phyloP scores from a whole-genome alignment of 2,113 vertebrate genomes.

The Otocyon megalotis region DNA sequence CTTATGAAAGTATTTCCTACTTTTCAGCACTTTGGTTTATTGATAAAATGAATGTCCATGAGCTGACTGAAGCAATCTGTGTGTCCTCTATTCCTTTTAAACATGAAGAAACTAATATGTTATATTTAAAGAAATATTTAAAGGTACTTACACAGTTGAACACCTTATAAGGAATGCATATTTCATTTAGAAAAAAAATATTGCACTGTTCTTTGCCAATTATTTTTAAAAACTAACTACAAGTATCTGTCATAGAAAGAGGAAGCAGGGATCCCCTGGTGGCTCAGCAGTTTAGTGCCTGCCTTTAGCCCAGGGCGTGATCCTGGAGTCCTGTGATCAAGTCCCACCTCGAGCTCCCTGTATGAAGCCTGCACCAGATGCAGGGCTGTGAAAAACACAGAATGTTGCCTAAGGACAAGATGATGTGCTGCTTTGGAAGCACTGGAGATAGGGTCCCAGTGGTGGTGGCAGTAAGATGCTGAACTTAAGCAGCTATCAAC shows the following conservation, averaged over 20 bases:
- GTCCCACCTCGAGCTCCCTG: no score
- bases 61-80: background rate
- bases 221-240: background rate
- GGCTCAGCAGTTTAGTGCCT: no score
- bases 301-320: no score
- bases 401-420: no score
- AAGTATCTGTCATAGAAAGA: background rate
- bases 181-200: background rate
- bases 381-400: background rate
- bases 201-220: background rate
- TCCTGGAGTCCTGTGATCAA: no score
- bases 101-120: background rate
- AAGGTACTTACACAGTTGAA: background rate
- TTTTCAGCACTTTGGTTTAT: background rate
- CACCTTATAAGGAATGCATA: background rate
- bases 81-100: background rate
- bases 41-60: background rate
- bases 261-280: no score
- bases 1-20: background rate
- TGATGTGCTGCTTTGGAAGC: no score
- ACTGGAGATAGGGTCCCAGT: accelerated
- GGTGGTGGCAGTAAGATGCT: background rate
- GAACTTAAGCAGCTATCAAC: background rate
- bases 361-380: no score
- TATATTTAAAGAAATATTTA: background rate